Conservation (phyloP, 2,113 vertebrate genomes). For the Arothron firmamentum region DNA sequence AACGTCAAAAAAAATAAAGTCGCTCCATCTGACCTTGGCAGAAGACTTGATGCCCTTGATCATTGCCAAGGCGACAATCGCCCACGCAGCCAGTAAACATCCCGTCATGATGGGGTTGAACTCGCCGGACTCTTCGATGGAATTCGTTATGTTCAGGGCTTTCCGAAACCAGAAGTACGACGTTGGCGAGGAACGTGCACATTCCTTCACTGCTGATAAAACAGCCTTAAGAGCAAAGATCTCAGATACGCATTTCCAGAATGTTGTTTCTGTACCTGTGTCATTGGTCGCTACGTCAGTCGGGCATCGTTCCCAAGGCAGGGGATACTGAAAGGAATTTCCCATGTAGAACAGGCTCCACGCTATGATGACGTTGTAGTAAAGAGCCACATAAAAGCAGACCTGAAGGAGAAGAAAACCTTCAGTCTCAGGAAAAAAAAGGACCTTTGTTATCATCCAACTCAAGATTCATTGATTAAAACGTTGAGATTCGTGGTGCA, state of each 20-base stretch:
- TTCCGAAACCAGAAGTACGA: conserved; percentile 84
- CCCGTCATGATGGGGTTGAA: conserved; percentile 73
- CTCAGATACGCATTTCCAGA: not conserved
- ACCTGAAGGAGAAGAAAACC: conserved; percentile 64
- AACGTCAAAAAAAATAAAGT: not conserved
- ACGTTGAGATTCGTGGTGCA: too few relatives aligned
- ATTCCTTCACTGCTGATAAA: conserved; percentile 73
- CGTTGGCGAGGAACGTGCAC: conserved; percentile 73
- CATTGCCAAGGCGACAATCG: conserved; percentile 73
- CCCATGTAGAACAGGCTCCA: conserved; percentile 82
- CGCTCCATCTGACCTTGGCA: conserved; percentile 69
- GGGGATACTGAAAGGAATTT: conserved; percentile 77
- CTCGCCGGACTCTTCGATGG: conserved; percentile 71
- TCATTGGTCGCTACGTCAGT: conserved; percentile 59
- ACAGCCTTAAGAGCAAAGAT: not conserved
- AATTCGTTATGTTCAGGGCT: conserved; percentile 79
- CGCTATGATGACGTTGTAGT: conserved; percentile 80
- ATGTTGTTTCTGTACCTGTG: conserved; percentile 53
- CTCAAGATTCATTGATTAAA: too few relatives aligned
- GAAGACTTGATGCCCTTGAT: conserved; percentile 82
- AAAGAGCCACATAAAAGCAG: conserved; percentile 75
- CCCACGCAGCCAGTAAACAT: conserved; percentile 77
- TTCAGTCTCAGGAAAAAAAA: conserved; percentile 2
- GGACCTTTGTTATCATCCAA: not conserved
- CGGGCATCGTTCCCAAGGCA: conserved; percentile 81